Evolutionary conservation across 2,797 vertebrate species (phyloP).

Genomic region (Calcarius lapponicus): DNA sequence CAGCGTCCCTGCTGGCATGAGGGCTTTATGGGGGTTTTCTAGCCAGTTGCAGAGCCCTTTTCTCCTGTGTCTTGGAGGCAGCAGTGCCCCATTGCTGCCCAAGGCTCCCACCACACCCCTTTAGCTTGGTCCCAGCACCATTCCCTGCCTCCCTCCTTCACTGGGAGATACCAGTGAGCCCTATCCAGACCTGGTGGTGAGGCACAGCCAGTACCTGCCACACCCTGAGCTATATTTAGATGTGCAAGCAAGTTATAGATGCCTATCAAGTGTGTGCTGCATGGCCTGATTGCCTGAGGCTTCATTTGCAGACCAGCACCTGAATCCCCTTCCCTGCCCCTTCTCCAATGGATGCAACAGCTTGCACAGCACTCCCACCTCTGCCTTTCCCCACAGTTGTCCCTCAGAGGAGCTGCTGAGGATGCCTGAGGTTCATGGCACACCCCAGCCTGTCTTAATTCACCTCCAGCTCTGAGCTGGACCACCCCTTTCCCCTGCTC

Average conservation of each 20-base stretch:
- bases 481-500: not conserved
- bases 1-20: not conserved
- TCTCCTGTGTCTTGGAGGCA: not conserved
- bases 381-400: not conserved
- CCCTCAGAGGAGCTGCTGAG: not conserved
- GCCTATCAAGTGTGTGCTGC: fast-evolving
- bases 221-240: fast-evolving
- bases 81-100: not conserved
- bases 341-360: fast-evolving
- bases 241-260: not conserved
- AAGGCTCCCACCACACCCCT: not conserved
- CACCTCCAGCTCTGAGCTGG: not conserved
- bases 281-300: not conserved
- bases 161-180: fast-evolving
- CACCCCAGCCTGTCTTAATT: too few relatives aligned
- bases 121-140: fast-evolving
- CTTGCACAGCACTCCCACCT: not conserved
- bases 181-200: not conserved
- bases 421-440: not conserved
- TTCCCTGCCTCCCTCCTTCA: not conserved
- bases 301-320: not conserved
- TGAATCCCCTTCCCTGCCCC: not conserved
- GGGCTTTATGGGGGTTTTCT: fast-evolving
- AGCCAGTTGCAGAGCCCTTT: not conserved
- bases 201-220: not conserved